phyloP scores from a whole-genome alignment of 2,888 invertebrate species.

The Hedya salicella region DNA sequence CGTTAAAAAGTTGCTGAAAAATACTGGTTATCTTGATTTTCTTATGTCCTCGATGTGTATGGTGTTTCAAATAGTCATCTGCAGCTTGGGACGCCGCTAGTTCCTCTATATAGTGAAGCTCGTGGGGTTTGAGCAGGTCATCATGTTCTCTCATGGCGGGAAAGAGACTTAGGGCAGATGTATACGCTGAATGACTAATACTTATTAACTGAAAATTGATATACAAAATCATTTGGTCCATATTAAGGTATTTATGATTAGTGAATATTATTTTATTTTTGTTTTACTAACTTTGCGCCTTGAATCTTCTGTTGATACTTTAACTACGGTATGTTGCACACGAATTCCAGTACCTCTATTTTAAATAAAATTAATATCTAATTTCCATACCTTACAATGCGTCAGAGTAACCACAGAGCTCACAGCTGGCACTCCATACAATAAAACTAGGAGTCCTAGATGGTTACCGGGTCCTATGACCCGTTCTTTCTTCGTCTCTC shows the following conservation, averaged over 20 bases:
- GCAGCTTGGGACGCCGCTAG: slow-evolving; percentile 62
- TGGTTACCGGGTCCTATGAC: slow-evolving; percentile 78
- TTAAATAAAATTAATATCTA: too few species aligned
- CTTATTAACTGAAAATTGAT: slow-evolving; percentile 68
- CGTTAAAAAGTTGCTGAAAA: slow-evolving; percentile 67
- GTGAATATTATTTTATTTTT: too few species aligned
- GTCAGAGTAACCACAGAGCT: slow-evolving; percentile 80
- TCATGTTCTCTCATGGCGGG: slow-evolving; percentile 80
- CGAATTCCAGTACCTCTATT: too few species aligned
- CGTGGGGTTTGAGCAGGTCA: slow-evolving; percentile 65
- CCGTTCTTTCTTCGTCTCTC: slow-evolving; percentile 63
- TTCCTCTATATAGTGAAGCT: slow-evolving; percentile 62
- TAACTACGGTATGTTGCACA: too few species aligned
- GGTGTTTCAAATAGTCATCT: slow-evolving; percentile 54
- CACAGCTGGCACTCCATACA: slow-evolving; percentile 79
- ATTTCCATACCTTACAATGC: slow-evolving; percentile 83
- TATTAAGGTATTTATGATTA: too few species aligned
- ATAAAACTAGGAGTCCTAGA: slow-evolving; percentile 75
- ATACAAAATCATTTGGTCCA: too few species aligned
- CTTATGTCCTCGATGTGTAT: slow-evolving; percentile 46
- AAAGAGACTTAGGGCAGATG: slow-evolving; percentile 77
- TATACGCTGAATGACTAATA: slow-evolving; percentile 73
- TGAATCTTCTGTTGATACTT: too few species aligned
- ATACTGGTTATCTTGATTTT: slow-evolving; percentile 66
- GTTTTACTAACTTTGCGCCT: not conserved